phyloP scores from a whole-genome alignment of 2,888 invertebrate species.

The Priocnemis perturbator region DNA sequence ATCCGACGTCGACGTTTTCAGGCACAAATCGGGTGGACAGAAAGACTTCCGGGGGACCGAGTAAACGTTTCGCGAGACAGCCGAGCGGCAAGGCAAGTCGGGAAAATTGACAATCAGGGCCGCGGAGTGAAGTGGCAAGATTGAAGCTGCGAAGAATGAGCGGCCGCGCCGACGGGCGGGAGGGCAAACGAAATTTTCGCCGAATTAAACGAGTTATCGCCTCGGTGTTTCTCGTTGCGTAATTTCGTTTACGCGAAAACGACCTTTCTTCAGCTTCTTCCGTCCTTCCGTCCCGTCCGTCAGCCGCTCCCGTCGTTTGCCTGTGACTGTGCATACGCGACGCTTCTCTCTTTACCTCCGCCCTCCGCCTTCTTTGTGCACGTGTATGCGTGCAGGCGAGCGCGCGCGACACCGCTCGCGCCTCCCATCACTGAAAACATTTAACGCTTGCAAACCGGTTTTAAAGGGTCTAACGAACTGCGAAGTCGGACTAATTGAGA shows the following conservation, averaged over 20 bases:
- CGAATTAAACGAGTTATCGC: slow-evolving; percentile 24
- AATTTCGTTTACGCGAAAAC: slow-evolving; percentile 33
- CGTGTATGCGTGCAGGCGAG: slow-evolving; percentile 17
- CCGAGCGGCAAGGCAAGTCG: no score
- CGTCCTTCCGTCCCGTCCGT: slow-evolving; percentile 28
- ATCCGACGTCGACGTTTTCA: no score
- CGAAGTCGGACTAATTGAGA: slow-evolving; percentile 66
- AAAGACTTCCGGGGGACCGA: no score
- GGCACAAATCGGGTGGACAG: no score
- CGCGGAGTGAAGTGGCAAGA: not conserved
- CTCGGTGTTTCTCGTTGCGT: slow-evolving; percentile 32
- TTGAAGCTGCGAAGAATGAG: no score
- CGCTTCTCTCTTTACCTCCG: slow-evolving; percentile 2
- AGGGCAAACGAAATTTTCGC: not conserved
- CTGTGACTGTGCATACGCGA: no score
- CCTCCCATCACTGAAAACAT: slow-evolving; percentile 50
- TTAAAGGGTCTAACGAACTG: slow-evolving; percentile 68
- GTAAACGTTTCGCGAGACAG: no score
- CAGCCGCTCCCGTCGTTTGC: no score
- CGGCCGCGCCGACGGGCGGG: no score
- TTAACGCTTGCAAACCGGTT: slow-evolving; percentile 54
- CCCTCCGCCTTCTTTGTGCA: slow-evolving; percentile 28
- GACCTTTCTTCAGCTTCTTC: slow-evolving; percentile 31
- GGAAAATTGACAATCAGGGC: not conserved
- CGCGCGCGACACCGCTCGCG: slow-evolving; percentile 24